A percentile compares a stretch with the other conserved stretches of the same genome.
Evolutionary conservation across 2,888 invertebrate genomes (phyloP).

Genomic region (Heliothis peltigera): DNA sequence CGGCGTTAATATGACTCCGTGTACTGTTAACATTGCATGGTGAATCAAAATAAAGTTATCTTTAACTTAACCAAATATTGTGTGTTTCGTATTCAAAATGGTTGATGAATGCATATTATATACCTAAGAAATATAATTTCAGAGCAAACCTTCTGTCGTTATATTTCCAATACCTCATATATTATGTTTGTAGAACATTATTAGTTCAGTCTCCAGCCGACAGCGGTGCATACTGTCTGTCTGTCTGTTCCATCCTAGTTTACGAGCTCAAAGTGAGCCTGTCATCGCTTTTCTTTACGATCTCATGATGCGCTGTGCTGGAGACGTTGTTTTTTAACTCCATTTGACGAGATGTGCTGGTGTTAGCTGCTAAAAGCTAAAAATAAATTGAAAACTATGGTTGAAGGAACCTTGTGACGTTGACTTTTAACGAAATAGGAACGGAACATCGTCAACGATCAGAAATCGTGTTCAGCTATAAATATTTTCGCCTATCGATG

Average conservation of each 20-base stretch:
- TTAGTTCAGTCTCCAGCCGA: conserved; percentile 30
- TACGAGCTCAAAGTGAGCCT: conserved; percentile 44
- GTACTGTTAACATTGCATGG: no score
- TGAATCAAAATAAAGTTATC: no score
- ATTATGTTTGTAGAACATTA: conserved; percentile 29
- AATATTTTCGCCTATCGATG: no score
- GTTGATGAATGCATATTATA: no score
- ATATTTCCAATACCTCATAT: background rate
- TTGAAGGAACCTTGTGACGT: conserved; percentile 8
- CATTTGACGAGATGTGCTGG: conserved; percentile 5
- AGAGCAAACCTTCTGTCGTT: background rate
- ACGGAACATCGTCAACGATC: no score
- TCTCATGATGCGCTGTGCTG: conserved; percentile 37
- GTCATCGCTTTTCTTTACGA: conserved; percentile 50
- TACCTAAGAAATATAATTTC: background rate
- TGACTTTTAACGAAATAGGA: background rate
- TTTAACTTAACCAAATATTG: no score
- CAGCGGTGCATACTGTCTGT: conserved; percentile 40
- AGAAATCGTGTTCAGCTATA: no score
- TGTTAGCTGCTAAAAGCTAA: conserved; percentile 35
- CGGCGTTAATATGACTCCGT: no score
- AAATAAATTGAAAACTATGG: conserved; percentile 27
- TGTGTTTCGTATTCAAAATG: no score
- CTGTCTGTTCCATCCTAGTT: conserved; percentile 43
- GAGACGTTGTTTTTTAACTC: conserved; percentile 33